phyloP scores from a whole-genome alignment of 2,113 vertebrate species.

The Embiotoca jacksoni region DNA sequence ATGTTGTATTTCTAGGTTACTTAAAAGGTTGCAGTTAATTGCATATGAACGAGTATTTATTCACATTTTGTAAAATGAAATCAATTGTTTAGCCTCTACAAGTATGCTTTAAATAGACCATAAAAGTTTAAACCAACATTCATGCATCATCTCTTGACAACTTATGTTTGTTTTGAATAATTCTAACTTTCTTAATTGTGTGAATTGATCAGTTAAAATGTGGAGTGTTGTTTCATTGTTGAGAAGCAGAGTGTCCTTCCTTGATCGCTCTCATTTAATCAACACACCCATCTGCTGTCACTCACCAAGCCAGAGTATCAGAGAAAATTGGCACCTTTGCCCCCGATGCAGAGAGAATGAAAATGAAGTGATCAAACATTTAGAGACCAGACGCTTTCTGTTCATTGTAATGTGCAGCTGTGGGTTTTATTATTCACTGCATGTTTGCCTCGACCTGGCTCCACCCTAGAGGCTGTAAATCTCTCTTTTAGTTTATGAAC shows the following conservation, averaged over 20 bases:
- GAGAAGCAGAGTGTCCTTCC: slow-evolving; percentile 41
- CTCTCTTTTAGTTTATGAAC: slow-evolving; percentile 11
- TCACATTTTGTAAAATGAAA: too few species aligned
- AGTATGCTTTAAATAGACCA: too few species aligned
- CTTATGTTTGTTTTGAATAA: too few species aligned
- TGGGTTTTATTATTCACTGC: slow-evolving; percentile 45
- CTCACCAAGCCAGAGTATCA: slow-evolving; percentile 70
- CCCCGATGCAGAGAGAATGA: slow-evolving; percentile 40
- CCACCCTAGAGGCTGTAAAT: background rate
- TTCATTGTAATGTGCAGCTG: slow-evolving; percentile 29
- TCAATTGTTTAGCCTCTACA: too few species aligned
- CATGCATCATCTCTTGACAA: too few species aligned
- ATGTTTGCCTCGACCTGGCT: slow-evolving; percentile 11
- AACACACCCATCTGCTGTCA: slow-evolving; percentile 61
- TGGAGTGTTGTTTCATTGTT: too few species aligned
- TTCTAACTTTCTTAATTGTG: too few species aligned
- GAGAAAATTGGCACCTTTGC: slow-evolving; percentile 60
- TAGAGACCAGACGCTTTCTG: slow-evolving; percentile 38
- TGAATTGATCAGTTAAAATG: too few species aligned
- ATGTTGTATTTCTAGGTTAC: too few species aligned
- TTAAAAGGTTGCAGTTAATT: too few species aligned
- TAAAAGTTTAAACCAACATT: too few species aligned
- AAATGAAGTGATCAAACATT: slow-evolving; percentile 61
- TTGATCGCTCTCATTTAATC: slow-evolving; percentile 68
- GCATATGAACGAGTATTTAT: too few species aligned